A percentile compares a stretch with the other conserved stretches of the same genome.
Conservation (phyloP, 2,888 invertebrate genomes). For the Iselma pallidipennis region DNA sequence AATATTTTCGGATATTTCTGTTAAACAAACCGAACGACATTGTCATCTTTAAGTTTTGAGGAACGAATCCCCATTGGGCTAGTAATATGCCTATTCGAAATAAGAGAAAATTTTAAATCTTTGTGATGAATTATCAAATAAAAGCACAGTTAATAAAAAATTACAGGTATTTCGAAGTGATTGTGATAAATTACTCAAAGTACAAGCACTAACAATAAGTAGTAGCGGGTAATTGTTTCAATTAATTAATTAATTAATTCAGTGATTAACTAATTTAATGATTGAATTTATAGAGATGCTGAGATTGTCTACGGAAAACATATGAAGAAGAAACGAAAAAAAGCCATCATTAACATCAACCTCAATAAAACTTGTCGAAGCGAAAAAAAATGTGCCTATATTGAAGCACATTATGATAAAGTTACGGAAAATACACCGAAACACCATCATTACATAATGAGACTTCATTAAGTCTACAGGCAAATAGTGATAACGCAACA, state of each 20-base stretch:
- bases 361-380: constrained; percentile 41
- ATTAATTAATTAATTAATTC: neutral
- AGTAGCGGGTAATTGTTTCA: constrained; percentile 51
- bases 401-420: constrained; percentile 38
- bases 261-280: neutral
- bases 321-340: constrained; percentile 38
- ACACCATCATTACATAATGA: constrained; percentile 40
- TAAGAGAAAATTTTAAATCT: too few species aligned
- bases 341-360: constrained; percentile 42
- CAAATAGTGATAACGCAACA: constrained; percentile 45
- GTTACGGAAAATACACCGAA: constrained; percentile 40
- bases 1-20: too few species aligned
- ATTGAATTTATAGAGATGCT: constrained; percentile 55
- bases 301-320: constrained; percentile 56
- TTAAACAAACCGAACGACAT: too few species aligned
- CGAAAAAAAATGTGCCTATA: constrained; percentile 53
- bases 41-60: too few species aligned
- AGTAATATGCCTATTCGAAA: too few species aligned
- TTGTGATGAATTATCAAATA: too few species aligned
- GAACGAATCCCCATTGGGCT: too few species aligned
- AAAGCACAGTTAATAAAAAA: too few species aligned
- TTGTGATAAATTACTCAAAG: constrained; percentile 56
- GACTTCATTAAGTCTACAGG: constrained; percentile 44
- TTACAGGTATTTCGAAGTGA: constrained; percentile 61
- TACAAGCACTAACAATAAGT: constrained; percentile 57